Percentiles rank a stretch among this genome's conserved stretches.
Conservation (phyloP, 2,888 invertebrate genomes). For the Oscheius onirici region DNA sequence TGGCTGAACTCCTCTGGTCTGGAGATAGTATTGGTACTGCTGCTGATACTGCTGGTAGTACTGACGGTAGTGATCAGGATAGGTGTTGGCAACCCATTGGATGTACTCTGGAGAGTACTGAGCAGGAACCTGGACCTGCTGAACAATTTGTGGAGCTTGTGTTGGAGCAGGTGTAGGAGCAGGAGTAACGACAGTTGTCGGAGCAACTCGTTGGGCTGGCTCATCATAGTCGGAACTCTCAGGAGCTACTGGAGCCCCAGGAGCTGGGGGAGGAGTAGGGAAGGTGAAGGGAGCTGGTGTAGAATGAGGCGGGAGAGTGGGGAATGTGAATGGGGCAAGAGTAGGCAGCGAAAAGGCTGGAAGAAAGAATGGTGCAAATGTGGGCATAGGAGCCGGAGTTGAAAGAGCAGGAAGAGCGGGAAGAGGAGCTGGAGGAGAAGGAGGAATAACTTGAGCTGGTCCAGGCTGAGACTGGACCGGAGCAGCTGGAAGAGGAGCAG, state of each 20-base stretch:
- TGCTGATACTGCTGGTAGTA: constrained; percentile 24
- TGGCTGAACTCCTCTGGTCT: constrained; percentile 4
- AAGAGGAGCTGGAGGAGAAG: not conserved
- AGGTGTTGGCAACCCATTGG: not conserved
- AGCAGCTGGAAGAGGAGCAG: not conserved
- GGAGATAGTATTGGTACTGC: constrained; percentile 20
- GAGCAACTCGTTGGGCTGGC: constrained; percentile 10
- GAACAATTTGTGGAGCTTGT: constrained; percentile 9
- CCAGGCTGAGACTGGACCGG: not conserved
- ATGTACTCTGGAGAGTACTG: constrained; percentile 15
- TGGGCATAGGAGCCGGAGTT: constrained; percentile 5
- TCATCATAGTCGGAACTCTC: constrained; percentile 25
- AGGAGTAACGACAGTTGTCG: not conserved
- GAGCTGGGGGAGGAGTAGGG: constrained; percentile 39
- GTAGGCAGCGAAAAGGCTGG: constrained; percentile 40
- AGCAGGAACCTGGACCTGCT: constrained; percentile 8
- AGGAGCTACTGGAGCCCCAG: constrained; percentile 23
- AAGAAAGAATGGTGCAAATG: constrained; percentile 44
- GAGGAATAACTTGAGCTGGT: not conserved
- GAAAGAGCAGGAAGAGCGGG: constrained; percentile 1
- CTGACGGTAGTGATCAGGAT: constrained; percentile 21
- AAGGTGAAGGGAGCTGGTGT: constrained; percentile 46
- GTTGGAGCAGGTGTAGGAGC: constrained; percentile 1
- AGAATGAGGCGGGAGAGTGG: constrained; percentile 43
- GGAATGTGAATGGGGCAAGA: constrained; percentile 44